These are phyloP conservation scores for Lasiommata megera DNA, from an alignment of 2,888 invertebrate genomes.

Conservation along the genomic window DNA sequence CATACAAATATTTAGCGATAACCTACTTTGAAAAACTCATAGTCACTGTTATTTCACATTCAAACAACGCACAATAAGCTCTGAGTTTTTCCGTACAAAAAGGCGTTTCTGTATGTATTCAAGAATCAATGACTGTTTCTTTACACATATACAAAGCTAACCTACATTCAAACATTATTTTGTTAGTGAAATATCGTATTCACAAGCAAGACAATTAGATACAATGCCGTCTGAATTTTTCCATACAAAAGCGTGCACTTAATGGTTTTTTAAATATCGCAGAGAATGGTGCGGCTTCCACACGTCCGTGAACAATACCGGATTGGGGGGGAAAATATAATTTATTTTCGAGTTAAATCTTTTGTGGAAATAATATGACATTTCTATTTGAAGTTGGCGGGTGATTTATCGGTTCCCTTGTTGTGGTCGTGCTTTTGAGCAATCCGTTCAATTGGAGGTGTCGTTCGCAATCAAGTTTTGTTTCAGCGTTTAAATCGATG, in stretches of 20 bases:
- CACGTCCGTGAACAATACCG: conserved; percentile 75
- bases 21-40: too few species aligned
- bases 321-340: conserved; percentile 73
- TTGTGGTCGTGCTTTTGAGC: conserved; percentile 54
- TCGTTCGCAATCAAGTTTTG: conserved; percentile 53
- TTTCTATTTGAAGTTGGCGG: conserved; percentile 80
- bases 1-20: too few species aligned
- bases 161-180: conserved; percentile 12
- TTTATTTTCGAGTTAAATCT: conserved; percentile 83
- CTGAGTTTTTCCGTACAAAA: too few species aligned
- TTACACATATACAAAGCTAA: neutral
- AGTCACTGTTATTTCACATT: too few species aligned
- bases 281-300: conserved; percentile 68
- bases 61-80: too few species aligned
- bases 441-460: conserved; percentile 53
- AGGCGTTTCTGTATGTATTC: too few species aligned
- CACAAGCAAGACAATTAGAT: conserved; percentile 32
- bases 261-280: conserved; percentile 81
- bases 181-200: conserved; percentile 17
- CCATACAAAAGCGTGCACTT: conserved; percentile 72
- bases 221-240: conserved; percentile 44
- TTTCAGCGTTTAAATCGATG: conserved; percentile 38
- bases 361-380: conserved; percentile 83
- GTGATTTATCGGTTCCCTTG: conserved; percentile 78
- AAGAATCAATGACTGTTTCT: neutral